These are phyloP conservation scores for Spea bombifrons DNA, from an alignment of 2,113 vertebrate species.

Conservation along the genomic window DNA sequence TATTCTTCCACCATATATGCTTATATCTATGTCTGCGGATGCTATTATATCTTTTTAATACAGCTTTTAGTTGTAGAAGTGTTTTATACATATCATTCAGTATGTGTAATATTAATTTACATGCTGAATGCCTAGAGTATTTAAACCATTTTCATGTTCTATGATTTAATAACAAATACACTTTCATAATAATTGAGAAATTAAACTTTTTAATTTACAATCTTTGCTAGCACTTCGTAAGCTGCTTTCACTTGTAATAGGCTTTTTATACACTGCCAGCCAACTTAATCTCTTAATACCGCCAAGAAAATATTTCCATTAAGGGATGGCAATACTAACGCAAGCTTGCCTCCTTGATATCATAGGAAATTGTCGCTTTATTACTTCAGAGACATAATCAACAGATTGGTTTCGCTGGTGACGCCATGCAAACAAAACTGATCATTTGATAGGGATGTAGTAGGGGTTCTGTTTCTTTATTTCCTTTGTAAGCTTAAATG, in stretches of 20 bases:
- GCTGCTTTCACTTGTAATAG: constrained; percentile 40
- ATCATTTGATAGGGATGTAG: too few species aligned
- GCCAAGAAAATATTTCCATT: constrained; percentile 41
- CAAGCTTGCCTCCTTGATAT: constrained; percentile 18
- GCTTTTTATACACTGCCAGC: constrained; percentile 38
- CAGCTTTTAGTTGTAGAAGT: not conserved
- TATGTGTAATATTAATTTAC: not conserved
- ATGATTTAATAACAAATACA: not conserved
- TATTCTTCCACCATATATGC: too few species aligned
- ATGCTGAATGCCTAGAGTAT: not conserved
- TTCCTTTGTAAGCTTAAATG: too few species aligned
- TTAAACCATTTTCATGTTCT: not conserved
- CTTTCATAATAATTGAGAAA: not conserved
- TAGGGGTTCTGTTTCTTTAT: too few species aligned
- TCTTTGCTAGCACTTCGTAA: constrained; percentile 24
- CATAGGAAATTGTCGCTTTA: not conserved
- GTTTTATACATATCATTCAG: not conserved
- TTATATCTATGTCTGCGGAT: too few species aligned
- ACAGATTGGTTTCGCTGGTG: too few species aligned
- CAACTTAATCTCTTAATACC: constrained; percentile 38
- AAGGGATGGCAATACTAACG: constrained; percentile 15
- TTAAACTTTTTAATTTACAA: constrained; percentile 31
- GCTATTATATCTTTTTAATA: not conserved
- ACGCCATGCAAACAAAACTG: too few species aligned
- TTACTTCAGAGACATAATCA: not conserved